Evolutionary conservation across 2,797 vertebrate genomes (phyloP), one percentile per base, ranked within the genome.

Genomic region (Strix occidentalis): DNA sequence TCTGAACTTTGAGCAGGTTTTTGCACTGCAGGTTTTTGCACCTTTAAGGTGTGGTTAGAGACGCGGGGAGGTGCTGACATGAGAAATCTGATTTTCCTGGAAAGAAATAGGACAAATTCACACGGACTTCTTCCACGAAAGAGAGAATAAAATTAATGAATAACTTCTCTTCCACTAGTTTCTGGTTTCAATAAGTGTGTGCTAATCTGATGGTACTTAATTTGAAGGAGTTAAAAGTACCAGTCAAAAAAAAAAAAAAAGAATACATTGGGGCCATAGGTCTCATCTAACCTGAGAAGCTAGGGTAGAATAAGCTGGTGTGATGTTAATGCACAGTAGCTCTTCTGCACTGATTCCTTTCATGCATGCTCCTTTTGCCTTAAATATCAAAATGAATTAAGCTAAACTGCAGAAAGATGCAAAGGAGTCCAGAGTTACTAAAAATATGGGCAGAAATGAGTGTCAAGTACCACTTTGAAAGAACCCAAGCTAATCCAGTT

Each of bases 241-340:
- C n/a, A 50, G 23, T 64, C 17, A 71, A 66, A 70, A 56, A 45
- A 45, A 43, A 43, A 43, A 43, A 45, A 53, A 69, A 48, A 1
- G 0, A 68, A n/a, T 56, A 35, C 29, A 10, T 3, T 45, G 10
- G 24, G 18, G 6, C 6, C 29, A 5, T 15, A 37, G 28, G 11
- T 31, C 21, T 69, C 4, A 11, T 33, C 31, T 61, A 85, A 51
- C 39, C 25, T 19, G 78, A 75, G 37, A 81, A 79, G 11, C 8
- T 11, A 54, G 9, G 45, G 48, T 35, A 45, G 54, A 35, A 79
- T 60, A 51, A 56, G 33, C 10, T 25, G 28, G 17, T 31, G 8
- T 29, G 79, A 24, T 66, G 10, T 58, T 79, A 82, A 65, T n/a
- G 31, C 39, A 15, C 25, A 26, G 50, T 60, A 69, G 35, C 46